Base-by-base conservation (phyloP, 2,888 invertebrate genomes). In the Actias luna region DNA sequence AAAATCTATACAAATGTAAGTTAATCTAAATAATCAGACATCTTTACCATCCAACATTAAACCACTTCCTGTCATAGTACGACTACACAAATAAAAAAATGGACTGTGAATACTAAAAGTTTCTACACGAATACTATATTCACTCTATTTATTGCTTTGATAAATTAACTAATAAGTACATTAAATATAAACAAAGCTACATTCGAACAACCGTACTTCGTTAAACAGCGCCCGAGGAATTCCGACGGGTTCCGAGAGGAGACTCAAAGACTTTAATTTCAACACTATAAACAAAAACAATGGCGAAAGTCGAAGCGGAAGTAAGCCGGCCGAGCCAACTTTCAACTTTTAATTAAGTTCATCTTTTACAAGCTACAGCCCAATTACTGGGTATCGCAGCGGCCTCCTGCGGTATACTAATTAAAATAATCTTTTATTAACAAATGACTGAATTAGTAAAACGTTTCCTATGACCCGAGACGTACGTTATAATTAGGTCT, bases 321-420 rank as follows among this genome's bases (percentile, higher is more conserved):
- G 46, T 46, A 18, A 18, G 18, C 46, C 46, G 46, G 46, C 22
- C 46, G 46, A 46, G 22, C 22, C 22, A 46, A 46, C 10, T 46
- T 46, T 46, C 18, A 46, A 46, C 14, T 46, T 46, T 46, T 46
- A 46, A 46, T 46, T 46, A 46, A 46, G 46, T 46, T 46, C 46
- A 46, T 46, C 46, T 22, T 46, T 46, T 22, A 46, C 46, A 46
- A 46, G 22, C 22, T 22, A 46, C 5, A n/a, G n/a, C 16, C n/a
- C 18, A 22, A 8, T 18, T 46, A n/a, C n/a, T 5, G 22, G 46
- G 10, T 46, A 46, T 7, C 10, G 46, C 18, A 7, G 46, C 22
- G 46, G n/a, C 22, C 46, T 8, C 12, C 22, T 22, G 18, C 18
- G 2, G 8, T 7, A 22, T 46, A 22, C 3, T 46, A 7, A 22